These are phyloP conservation scores for Chiridota heheva DNA, from an alignment of 35 echinoderm and acorn worm genomes.

Conservation along the genomic window DNA sequence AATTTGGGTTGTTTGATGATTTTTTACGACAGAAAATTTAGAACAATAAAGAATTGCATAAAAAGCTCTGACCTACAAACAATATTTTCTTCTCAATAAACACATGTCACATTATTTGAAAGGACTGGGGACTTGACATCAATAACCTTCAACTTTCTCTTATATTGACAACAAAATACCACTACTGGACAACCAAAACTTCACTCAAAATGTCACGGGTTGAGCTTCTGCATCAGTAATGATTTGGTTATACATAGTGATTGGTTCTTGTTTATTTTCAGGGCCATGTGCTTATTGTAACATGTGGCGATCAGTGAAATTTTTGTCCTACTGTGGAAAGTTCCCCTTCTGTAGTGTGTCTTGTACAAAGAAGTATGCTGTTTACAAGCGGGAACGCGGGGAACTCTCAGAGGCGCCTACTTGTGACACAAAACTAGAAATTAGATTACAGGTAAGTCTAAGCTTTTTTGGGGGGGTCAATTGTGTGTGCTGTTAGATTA, in stretches of 20 bases:
- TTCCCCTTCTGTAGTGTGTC: conserved; percentile 95
- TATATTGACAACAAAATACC: no score
- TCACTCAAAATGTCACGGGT: not conserved
- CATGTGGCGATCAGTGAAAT: conserved; percentile 84
- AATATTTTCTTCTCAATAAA: no score
- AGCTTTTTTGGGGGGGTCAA: no score
- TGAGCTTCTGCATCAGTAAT: no score
- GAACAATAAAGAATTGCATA: no score
- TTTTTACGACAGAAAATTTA: no score
- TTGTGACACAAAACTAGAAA: conserved; percentile 37
- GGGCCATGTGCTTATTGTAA: conserved; percentile 92
- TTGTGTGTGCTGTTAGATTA: not conserved
- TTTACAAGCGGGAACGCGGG: conserved; percentile 78
- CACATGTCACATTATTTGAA: no score
- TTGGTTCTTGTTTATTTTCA: conserved; percentile 24
- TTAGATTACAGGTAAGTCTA: conserved; percentile 57
- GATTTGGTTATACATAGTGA: not conserved
- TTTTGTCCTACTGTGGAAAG: conserved; percentile 87
- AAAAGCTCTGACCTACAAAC: no score
- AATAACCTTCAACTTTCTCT: no score
- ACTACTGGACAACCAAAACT: no score
- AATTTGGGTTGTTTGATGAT: no score
- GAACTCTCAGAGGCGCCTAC: conserved; percentile 75
- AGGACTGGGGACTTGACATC: no score
- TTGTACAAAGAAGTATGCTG: conserved; percentile 96